Evolutionary conservation across 2,888 invertebrate genomes (phyloP), one percentile per base, ranked within the genome.

Genomic region (Labia minor): DNA sequence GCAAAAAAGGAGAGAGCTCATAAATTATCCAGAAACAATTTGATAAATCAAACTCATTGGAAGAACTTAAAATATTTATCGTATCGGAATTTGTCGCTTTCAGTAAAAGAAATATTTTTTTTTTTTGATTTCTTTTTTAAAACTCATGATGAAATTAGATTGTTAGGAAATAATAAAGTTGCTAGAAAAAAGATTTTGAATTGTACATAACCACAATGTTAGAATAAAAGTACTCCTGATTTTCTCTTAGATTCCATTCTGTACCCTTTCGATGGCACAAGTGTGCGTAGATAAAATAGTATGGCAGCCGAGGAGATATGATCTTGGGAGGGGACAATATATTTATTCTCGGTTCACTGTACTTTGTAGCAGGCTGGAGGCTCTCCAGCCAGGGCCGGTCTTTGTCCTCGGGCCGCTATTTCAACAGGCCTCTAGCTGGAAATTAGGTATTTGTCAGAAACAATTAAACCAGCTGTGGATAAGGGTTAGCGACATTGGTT

Each of bases 281-380:
- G 49, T 49, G 49, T 49, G 49, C 16, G 49, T 26, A 49, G 49
- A 49, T 49, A 49, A 49, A 49, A 49, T 49, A 49, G 49, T 49
- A 49, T 49, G 49, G 49, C 49, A 49, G 49, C 49, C 49, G 49
- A 49, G 49, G 14, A 49, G 49, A 49, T 49, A 49, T 49, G 49
- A 49, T 49, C 49, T 49, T 49, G 49, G 49, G 49, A 49, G 49
- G 49, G 49, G 49, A 49, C 49, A 49, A 49, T 49, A 49, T 49
- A 49, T 49, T 49, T 49, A 49, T 49, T 49, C 49, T 49, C 49
- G 49, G 49, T 49, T 49, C 49, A 49, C n/a, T 49, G 49, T 49
- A 49, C 49, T 49, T 49, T 49, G 49, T 49, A 49, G 49, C 49
- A 4, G 49, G 49, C 49, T 49, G 49, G 49, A 49, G 49, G 26